Conservation (phyloP, 2,888 invertebrate species). For the Nomada fucata region DNA sequence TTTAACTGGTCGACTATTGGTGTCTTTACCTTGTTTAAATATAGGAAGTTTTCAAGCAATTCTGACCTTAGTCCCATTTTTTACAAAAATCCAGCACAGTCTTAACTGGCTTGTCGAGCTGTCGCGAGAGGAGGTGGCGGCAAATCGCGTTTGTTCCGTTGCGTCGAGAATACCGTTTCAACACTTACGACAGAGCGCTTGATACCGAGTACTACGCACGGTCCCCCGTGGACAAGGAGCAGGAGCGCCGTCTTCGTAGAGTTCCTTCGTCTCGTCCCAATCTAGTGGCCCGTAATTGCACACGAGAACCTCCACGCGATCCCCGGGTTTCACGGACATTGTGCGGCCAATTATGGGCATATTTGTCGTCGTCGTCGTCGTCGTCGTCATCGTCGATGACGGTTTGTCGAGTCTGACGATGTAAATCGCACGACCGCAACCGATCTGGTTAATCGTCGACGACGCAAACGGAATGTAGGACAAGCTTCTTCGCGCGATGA, state of each 20-base stretch:
- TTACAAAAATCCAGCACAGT: not conserved
- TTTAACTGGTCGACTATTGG: too few species aligned
- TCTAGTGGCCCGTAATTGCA: slow-evolving; percentile 82
- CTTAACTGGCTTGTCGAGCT: slow-evolving; percentile 10
- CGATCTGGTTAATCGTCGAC: slow-evolving; percentile 74
- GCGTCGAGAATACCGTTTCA: slow-evolving; percentile 5
- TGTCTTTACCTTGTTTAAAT: too few species aligned
- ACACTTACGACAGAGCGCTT: slow-evolving; percentile 59
- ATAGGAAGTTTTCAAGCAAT: too few species aligned
- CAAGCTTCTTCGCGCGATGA: slow-evolving; percentile 63
- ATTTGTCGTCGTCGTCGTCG: not conserved
- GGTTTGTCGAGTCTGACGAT: slow-evolving; percentile 57
- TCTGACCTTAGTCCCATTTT: too few species aligned
- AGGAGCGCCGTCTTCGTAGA: slow-evolving; percentile 75
- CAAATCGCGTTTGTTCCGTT: slow-evolving; percentile 14
- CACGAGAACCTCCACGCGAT: slow-evolving; percentile 78
- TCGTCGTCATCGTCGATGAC: slow-evolving; percentile 47
- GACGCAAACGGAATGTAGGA: slow-evolving; percentile 74
- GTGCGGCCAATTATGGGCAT: slow-evolving; percentile 29
- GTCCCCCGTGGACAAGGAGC: slow-evolving; percentile 66
- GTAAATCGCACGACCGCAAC: slow-evolving; percentile 77
- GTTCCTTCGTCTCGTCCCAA: slow-evolving; percentile 72
- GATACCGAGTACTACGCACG: slow-evolving; percentile 45
- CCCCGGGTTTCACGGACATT: slow-evolving; percentile 48
- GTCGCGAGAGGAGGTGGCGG: slow-evolving; percentile 12